Conservation (phyloP, 1,140 invertebrate genomes). For the Samia ricini region DNA sequence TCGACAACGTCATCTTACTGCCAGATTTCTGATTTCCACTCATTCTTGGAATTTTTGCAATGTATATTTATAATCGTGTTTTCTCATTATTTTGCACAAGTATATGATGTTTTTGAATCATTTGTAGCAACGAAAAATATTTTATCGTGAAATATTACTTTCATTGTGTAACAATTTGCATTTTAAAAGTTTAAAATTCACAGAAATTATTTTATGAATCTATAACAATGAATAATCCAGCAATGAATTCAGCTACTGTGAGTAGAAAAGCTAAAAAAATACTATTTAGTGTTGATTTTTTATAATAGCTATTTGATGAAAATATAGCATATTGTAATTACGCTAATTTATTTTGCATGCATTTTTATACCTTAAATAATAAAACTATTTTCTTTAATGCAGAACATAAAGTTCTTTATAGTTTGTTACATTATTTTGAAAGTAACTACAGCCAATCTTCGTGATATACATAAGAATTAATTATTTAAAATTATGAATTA, state of each 20-base stretch:
- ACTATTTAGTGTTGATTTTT: not conserved
- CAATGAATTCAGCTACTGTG: conserved; percentile 64
- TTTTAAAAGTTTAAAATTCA: not conserved
- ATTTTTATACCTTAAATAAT: not conserved
- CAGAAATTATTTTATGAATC: not conserved
- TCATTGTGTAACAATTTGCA: not conserved
- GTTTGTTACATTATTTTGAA: not conserved
- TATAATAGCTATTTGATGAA: not conserved
- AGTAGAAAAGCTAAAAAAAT: conserved; percentile 23
- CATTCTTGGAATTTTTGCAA: no score
- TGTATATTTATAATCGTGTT: not conserved
- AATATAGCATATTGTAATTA: not conserved
- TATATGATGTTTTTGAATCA: not conserved
- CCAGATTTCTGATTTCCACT: no score
- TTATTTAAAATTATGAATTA: no score
- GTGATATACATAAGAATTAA: no score
- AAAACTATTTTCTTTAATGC: not conserved
- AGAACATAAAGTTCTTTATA: not conserved
- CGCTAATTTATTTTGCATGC: conserved; percentile 2
- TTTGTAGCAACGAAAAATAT: not conserved
- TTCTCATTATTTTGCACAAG: no score
- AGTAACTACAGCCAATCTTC: no score
- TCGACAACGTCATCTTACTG: no score
- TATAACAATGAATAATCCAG: conserved; percentile 31
- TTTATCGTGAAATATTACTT: conserved; percentile 1